Conservation (phyloP, 2,797 vertebrate species). For the Urosaurus nigricauda region DNA sequence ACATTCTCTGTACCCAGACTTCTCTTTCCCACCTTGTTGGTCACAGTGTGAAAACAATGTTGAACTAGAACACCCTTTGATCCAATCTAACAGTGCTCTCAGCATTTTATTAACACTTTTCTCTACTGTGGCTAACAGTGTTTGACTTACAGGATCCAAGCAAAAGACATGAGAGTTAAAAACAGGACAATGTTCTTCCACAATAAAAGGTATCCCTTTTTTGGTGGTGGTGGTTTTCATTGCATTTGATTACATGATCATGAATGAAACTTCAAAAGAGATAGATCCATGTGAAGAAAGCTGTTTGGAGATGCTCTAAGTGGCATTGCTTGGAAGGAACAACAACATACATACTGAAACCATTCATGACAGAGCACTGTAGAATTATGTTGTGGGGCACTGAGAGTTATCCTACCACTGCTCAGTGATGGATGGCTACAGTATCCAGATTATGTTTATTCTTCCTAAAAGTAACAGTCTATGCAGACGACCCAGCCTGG, state of each 20-base stretch:
- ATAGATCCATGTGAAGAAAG: neutral
- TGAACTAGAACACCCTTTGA: no score
- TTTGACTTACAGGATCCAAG: neutral
- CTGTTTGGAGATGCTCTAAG: neutral
- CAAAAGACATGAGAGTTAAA: neutral
- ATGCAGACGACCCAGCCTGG: no score
- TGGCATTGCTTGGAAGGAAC: neutral
- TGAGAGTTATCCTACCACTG: neutral
- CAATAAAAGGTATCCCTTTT: neutral
- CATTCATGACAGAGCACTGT: neutral
- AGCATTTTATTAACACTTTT: neutral
- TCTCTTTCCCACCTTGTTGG: neutral
- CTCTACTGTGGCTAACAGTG: neutral
- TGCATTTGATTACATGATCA: neutral
- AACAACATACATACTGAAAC: neutral
- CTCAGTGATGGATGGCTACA: neutral
- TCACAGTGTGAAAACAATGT: no score
- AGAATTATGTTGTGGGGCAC: neutral
- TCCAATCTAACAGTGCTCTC: no score
- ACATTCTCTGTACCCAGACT: neutral
- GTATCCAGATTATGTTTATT: neutral
- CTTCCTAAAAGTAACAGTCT: neutral
- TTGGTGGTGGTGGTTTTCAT: neutral
- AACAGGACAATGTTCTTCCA: neutral
- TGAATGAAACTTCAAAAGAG: neutral